Conservation (phyloP, 2,113 vertebrate species). For the Dromiciops gliroides region DNA sequence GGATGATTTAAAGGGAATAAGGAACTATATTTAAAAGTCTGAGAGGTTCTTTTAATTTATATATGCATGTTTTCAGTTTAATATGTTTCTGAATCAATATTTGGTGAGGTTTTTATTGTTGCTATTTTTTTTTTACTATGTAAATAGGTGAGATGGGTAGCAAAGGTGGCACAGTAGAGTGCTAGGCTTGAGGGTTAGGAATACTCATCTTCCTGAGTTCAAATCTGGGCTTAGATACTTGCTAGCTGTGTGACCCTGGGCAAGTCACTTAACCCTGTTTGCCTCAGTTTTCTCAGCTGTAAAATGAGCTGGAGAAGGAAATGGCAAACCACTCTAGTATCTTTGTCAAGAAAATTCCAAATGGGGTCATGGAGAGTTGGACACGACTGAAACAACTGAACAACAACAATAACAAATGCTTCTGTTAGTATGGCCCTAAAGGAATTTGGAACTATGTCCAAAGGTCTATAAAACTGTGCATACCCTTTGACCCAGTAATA, state of each 20-base stretch:
- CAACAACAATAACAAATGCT: not conserved
- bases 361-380: not conserved
- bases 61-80: conserved; percentile 45
- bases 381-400: not conserved
- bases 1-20: not conserved
- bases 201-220: not conserved
- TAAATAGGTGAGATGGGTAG: conserved; percentile 31
- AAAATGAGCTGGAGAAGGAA: not conserved
- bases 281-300: not conserved
- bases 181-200: not conserved
- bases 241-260: not conserved
- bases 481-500: too few relatives aligned
- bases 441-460: too few relatives aligned
- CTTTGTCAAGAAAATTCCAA: not conserved
- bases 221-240: not conserved
- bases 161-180: not conserved
- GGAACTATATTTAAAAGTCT: not conserved
- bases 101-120: not conserved
- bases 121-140: conserved; percentile 57
- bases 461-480: too few relatives aligned
- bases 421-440: too few relatives aligned
- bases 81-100: conserved; percentile 28
- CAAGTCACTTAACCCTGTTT: not conserved
- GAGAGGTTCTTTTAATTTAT: conserved; percentile 30
- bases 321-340: not conserved